A percentile compares a stretch with the other conserved stretches of the same genome.
These are phyloP conservation scores for Callinectes sapidus DNA, from an alignment of 2,888 invertebrate species.

Conservation along the genomic window DNA sequence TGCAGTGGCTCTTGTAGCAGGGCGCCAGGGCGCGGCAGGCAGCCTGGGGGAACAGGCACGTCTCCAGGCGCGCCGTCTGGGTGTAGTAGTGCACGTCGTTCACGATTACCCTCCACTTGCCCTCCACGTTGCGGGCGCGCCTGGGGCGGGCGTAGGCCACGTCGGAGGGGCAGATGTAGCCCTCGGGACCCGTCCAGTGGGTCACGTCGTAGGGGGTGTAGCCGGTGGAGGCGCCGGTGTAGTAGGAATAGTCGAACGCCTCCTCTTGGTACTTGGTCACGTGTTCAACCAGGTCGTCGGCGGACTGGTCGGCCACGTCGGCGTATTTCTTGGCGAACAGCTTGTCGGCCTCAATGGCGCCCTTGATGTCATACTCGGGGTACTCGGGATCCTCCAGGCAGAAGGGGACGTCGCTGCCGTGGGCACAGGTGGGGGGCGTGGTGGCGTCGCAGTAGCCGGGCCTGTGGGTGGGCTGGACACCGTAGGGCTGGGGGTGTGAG, in stretches of 20 bases:
- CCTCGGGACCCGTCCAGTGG: slow-evolving; percentile 72
- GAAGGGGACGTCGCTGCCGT: slow-evolving; percentile 70
- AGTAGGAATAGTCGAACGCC: slow-evolving; percentile 73
- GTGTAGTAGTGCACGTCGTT: slow-evolving; percentile 73
- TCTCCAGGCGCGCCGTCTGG: slow-evolving; percentile 74
- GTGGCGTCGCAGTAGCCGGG: slow-evolving; percentile 73
- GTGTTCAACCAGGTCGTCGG: slow-evolving; percentile 73
- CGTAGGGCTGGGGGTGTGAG: slow-evolving; percentile 49
- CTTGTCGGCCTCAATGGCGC: slow-evolving; percentile 73
- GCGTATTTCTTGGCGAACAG: slow-evolving; percentile 73
- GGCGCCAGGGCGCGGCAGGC: slow-evolving; percentile 73
- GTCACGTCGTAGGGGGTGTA: slow-evolving; percentile 73
- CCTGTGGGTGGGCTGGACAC: slow-evolving; percentile 69
- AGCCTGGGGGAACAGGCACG: slow-evolving; percentile 73
- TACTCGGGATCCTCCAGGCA: slow-evolving; percentile 74
- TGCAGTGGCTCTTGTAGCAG: slow-evolving; percentile 73
- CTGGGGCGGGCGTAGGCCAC: slow-evolving; percentile 73
- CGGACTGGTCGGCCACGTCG: slow-evolving; percentile 73
- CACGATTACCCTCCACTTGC: slow-evolving; percentile 74
- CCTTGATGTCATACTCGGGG: slow-evolving; percentile 73
- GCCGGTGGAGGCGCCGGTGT: slow-evolving; percentile 73
- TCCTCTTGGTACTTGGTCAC: slow-evolving; percentile 73
- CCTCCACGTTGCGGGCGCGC: slow-evolving; percentile 73
- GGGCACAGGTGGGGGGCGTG: slow-evolving; percentile 73
- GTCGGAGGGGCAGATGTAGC: slow-evolving; percentile 74